These are phyloP conservation scores for Andrena marginata DNA, from an alignment of 2,888 invertebrate species.

Conservation along the genomic window DNA sequence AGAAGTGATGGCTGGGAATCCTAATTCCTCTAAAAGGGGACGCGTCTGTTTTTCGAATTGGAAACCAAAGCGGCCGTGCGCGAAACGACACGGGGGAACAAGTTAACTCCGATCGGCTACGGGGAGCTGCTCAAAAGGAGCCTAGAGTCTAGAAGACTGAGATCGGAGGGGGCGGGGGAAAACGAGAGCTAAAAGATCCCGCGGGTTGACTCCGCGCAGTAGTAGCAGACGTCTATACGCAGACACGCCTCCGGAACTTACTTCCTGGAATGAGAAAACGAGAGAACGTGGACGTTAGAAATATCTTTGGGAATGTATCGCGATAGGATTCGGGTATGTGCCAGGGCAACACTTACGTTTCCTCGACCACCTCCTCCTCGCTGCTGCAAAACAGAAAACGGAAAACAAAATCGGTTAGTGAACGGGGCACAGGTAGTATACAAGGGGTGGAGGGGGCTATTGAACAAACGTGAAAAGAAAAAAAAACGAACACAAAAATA, in stretches of 20 bases:
- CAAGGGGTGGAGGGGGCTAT: slow-evolving; percentile 74
- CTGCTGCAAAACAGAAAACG: slow-evolving; percentile 86
- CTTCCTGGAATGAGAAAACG: slow-evolving; percentile 86
- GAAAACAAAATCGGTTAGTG: slow-evolving; percentile 76
- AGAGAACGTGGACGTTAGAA: slow-evolving; percentile 64
- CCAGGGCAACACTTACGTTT: slow-evolving; percentile 89
- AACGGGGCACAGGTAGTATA: slow-evolving; percentile 58
- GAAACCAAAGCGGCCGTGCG: not conserved
- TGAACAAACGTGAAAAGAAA: slow-evolving; percentile 1
- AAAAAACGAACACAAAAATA: not conserved
- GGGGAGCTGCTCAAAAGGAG: slow-evolving; percentile 20
- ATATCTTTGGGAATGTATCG: slow-evolving; percentile 33
- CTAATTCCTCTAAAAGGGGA: slow-evolving; percentile 11
- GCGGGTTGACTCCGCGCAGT: slow-evolving; percentile 56
- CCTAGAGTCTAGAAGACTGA: slow-evolving; percentile 34
- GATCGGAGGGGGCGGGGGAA: slow-evolving; percentile 13
- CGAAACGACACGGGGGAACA: slow-evolving; percentile 17
- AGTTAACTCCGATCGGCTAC: not conserved
- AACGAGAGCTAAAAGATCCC: slow-evolving; percentile 35
- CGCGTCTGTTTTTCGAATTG: slow-evolving; percentile 5
- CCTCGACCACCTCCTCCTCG: slow-evolving; percentile 92
- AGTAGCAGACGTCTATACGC: slow-evolving; percentile 49
- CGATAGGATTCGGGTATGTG: slow-evolving; percentile 39
- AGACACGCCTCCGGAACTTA: slow-evolving; percentile 83
- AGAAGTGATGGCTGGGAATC: not conserved